These are phyloP conservation scores for Virgularia gustaviana DNA, from an alignment of 92 coral and sea anemone genomes.

Conservation along the genomic window DNA sequence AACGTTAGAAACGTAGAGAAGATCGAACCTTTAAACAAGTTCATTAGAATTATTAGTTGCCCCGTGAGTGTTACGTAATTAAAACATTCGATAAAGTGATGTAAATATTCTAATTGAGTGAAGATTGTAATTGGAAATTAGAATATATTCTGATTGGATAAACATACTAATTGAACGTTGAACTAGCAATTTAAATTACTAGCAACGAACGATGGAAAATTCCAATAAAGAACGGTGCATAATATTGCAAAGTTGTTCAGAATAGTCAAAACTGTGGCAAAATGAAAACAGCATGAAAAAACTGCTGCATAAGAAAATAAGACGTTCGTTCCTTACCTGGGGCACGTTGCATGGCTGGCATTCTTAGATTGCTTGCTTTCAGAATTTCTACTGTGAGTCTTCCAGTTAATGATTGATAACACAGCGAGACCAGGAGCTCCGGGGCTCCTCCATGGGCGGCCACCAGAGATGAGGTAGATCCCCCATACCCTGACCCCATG, in stretches of 20 bases:
- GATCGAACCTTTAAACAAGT: too few species aligned
- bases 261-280: background rate
- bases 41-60: too few species aligned
- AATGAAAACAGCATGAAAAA: background rate
- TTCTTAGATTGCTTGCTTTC: conserved; percentile 94
- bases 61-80: too few species aligned
- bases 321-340: conserved; percentile 96
- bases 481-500: conserved; percentile 79
- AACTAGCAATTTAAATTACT: too few species aligned
- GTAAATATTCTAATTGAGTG: too few species aligned
- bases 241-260: background rate
- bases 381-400: conserved; percentile 93
- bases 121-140: too few species aligned
- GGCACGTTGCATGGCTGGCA: conserved; percentile 94
- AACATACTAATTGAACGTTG: too few species aligned
- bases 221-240: too few species aligned
- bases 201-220: too few species aligned
- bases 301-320: background rate
- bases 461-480: conserved; percentile 88
- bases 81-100: too few species aligned
- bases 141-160: too few species aligned
- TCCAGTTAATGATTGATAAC: conserved; percentile 97
- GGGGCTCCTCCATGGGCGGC: conserved; percentile 95
- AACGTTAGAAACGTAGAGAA: too few species aligned
- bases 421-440: conserved; percentile 88